Conservation (phyloP, 1,140 invertebrate genomes). For the Drosophila bipectinata region DNA sequence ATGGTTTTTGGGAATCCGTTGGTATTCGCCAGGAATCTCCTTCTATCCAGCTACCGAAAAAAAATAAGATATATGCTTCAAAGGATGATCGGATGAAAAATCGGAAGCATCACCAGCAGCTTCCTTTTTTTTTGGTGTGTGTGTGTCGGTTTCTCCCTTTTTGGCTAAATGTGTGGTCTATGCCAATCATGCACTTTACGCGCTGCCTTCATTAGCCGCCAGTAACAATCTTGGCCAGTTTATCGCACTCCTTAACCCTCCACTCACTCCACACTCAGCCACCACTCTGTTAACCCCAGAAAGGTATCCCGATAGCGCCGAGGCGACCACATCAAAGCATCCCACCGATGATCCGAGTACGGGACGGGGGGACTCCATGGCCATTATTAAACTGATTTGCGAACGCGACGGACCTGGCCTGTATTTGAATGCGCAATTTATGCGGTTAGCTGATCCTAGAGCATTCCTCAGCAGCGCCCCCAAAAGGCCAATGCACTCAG, state of each 20-base stretch:
- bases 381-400: slow-evolving; percentile 80
- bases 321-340: slow-evolving; percentile 29
- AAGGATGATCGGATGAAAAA: slow-evolving; percentile 22
- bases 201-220: slow-evolving; percentile 67
- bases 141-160: slow-evolving; percentile 1
- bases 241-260: slow-evolving; percentile 33
- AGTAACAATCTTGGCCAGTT: slow-evolving; percentile 53
- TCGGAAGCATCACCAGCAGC: slow-evolving; percentile 16
- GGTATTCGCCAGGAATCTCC: slow-evolving; percentile 31
- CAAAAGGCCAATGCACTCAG: slow-evolving; percentile 1
- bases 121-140: slow-evolving; percentile 47
- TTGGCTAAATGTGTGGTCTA: slow-evolving; percentile 74
- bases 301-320: slow-evolving; percentile 42
- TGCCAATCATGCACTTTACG: slow-evolving; percentile 81
- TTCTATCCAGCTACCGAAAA: slow-evolving; percentile 53
- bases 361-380: neutral
- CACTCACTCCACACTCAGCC: neutral
- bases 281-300: neutral
- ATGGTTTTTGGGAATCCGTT: slow-evolving; percentile 29
- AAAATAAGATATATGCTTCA: neutral
- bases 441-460: slow-evolving; percentile 41
- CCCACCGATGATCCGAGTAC: slow-evolving; percentile 6
- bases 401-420: slow-evolving; percentile 12
- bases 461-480: slow-evolving; percentile 14
- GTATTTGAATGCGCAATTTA: slow-evolving; percentile 67